Evolutionary conservation across 2,888 invertebrate genomes (phyloP), one percentile per base, ranked within the genome.

Genomic region (Ochropacha duplaris): DNA sequence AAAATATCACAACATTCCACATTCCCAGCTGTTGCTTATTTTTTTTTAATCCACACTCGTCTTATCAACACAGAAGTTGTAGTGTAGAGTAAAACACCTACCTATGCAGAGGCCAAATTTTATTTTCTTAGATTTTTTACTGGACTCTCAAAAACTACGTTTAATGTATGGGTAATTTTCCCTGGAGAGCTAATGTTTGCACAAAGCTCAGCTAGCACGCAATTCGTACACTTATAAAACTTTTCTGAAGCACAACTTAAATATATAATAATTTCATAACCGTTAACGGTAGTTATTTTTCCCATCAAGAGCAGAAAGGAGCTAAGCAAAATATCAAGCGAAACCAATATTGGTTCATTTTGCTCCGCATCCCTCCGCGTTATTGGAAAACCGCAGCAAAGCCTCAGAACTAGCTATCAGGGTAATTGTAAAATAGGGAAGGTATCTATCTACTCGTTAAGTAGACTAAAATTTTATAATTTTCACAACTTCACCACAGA

Each of bases 291-390:
- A 19, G 44, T 44, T 44, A 44, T 44, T 44, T 44, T 19, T 19
- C 19, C 19, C 19, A 44, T 44, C 44, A 44, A 44, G 19, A 44
- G 19, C 44, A 44, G 44, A 44, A 44, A 44, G 19, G 44, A 44
- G 44, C 19, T 44, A 44, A 44, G 44, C 44, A 44, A 44, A 44
- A 44, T 44, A 44, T 44, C 44, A 44, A 44, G 44, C 44, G 44
- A 44, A 44, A 44, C 44, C 44, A 19, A 44, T 44, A 44, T 44
- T 44, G 44, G 44, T 44, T 44, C 44, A 44, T 44, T 44, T 44
- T 44, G 16, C 44, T 44, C 44, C 44, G 19, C 44, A 44, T 44
- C 44, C 44, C n/a, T 39, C 44, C 44, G 44, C 44, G 44, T 44
- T 44, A 44, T 44, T 44, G 44, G 44, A 44, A 44, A 44, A 44